Evolutionary conservation across 2,888 invertebrate genomes (phyloP), one percentile per base, ranked within the genome.

Genomic region (Hybos culiciformis): DNA sequence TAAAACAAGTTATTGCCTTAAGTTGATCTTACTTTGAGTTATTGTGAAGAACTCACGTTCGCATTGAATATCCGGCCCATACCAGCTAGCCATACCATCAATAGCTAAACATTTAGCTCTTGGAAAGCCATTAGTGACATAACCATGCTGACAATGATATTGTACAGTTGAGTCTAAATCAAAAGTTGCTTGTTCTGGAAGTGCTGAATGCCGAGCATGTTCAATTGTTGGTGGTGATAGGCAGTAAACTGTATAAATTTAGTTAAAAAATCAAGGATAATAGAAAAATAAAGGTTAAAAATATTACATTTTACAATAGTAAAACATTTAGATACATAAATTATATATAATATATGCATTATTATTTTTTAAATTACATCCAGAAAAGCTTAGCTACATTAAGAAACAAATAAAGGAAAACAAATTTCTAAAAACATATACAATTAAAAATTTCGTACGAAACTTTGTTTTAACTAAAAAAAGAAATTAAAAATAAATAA

Each of bases 91-190:
- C 53, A 80, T 80, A 1, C 72, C 62, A 53, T 91, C 87, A 54
- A 90, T 87, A 46, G 87, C 82, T 50, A 94, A 70, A 62, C 97
- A 98, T 68, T 93, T 94, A 38, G 96, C 92, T 33, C 83, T 72
- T 2, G 87, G 83, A 63, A 93, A 86, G 0, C 96, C 96, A 57
- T 85, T 84, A 48, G 88, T 84, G 46, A 83, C 83, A 67, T 92
- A 97, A 11, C 97, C 97, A n/a, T 83, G 83, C 56, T 84, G 81
- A 57, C 97, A 97, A 60, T 84, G 83, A 70, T 97, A 98, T 62
- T 87, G 84, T 4, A 96, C 78, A 1, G 84, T 84, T 11, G 85
- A 84, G 57, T 92, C 90, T 52, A 92, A 70, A 58, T 91, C 88
- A 61, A 91, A 96, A 20, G 87, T 85, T 7, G 78, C 78, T 62